Evolutionary conservation across 1,140 invertebrate genomes (phyloP).

Genomic region (Ceratoteleas bidentatus): DNA sequence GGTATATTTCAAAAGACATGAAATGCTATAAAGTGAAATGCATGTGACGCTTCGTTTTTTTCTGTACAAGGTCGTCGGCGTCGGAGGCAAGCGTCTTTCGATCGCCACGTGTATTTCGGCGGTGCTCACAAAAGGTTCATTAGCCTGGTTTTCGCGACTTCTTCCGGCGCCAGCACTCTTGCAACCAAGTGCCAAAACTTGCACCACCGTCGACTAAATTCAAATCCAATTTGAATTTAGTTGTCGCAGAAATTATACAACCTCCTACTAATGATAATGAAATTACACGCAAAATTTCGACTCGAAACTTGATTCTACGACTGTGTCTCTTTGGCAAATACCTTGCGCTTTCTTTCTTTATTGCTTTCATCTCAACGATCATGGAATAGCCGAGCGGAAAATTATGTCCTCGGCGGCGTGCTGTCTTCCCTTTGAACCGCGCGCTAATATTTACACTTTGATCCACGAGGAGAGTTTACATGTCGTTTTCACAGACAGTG

Average conservation of each 20-base stretch:
- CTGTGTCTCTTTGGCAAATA: constrained; percentile 73
- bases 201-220: background rate
- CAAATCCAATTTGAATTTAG: constrained; percentile 29
- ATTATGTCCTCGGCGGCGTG: constrained; percentile 24
- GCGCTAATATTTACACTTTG: constrained; percentile 44
- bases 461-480: constrained; percentile 6
- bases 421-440: constrained; percentile 25
- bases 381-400: constrained; percentile 29
- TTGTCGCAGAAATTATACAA: too few relatives aligned
- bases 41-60: too few relatives aligned
- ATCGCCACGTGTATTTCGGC: too few relatives aligned
- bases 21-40: too few relatives aligned
- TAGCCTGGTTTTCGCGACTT: too few relatives aligned
- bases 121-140: too few relatives aligned
- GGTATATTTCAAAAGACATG: too few relatives aligned
- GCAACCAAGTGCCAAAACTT: too few relatives aligned
- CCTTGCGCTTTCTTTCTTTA: constrained; percentile 55
- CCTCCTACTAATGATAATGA: constrained; percentile 24
- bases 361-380: constrained; percentile 15
- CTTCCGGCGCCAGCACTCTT: too few relatives aligned
- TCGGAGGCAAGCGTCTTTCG: too few relatives aligned
- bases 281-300: constrained; percentile 44
- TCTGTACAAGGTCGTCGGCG: too few relatives aligned
- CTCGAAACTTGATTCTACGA: constrained; percentile 51
- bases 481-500: constrained; percentile 2